Conservation (phyloP, 1,140 invertebrate species). For the Pseudomyrmex cubaensis region DNA sequence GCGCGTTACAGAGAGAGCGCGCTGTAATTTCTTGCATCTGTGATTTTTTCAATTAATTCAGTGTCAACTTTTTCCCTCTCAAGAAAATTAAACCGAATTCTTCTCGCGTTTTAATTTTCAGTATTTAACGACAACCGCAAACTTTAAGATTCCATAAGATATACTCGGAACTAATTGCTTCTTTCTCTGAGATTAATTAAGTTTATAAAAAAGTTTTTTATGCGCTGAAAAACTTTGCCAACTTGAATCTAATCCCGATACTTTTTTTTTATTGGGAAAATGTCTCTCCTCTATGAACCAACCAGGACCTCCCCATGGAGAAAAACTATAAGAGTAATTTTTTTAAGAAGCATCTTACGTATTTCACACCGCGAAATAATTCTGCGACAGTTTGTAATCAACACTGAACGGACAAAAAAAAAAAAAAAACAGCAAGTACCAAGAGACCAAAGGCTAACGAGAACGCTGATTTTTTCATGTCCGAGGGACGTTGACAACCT, state of each 20-base stretch:
- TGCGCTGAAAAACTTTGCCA: conserved; percentile 26
- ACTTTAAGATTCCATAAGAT: conserved; percentile 51
- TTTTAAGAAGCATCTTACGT: not conserved
- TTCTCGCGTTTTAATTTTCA: conserved; percentile 40
- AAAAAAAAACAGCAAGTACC: not conserved
- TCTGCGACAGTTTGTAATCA: not conserved
- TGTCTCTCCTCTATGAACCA: not conserved
- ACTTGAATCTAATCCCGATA: conserved; percentile 13
- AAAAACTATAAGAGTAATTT: not conserved
- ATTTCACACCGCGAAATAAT: not conserved
- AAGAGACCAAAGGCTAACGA: no score
- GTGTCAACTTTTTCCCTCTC: not conserved
- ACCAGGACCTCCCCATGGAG: not conserved
- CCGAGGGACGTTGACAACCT: no score
- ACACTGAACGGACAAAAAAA: not conserved
- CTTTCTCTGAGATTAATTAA: conserved; percentile 54
- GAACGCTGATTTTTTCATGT: no score
- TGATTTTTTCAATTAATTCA: conserved; percentile 46
- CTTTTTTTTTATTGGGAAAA: conserved; percentile 7
- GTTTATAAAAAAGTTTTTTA: conserved; percentile 36
- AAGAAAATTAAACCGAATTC: conserved; percentile 3
- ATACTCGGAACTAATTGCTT: conserved; percentile 43
- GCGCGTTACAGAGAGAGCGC: no score
- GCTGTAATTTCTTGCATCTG: conserved; percentile 3
- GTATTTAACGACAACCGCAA: conserved; percentile 26